Conservation (phyloP, 2,113 vertebrate species). For the Trogon melanurus region DNA sequence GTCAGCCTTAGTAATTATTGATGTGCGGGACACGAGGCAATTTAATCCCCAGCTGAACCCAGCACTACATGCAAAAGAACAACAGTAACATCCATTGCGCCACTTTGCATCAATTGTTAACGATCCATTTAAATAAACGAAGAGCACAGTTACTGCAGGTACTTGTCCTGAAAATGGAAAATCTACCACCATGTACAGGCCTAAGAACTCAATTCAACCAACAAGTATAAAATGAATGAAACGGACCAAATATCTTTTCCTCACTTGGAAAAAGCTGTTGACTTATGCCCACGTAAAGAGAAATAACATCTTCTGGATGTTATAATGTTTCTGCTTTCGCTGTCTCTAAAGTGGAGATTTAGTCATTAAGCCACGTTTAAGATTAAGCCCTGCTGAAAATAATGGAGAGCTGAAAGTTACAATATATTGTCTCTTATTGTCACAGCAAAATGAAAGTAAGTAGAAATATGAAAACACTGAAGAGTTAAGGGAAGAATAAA, state of each 20-base stretch:
- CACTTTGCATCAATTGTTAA: constrained; percentile 25
- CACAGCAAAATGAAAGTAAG: neutral
- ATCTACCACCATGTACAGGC: neutral
- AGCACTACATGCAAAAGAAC: constrained; percentile 28
- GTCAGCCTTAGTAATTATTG: constrained; percentile 58
- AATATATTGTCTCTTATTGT: neutral
- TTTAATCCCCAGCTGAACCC: constrained; percentile 62
- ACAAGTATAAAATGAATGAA: neutral
- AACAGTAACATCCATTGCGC: neutral
- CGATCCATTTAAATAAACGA: constrained; percentile 32
- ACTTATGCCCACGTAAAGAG: neutral
- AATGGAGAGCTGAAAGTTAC: neutral
- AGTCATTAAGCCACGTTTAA: neutral
- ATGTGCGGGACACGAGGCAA: constrained; percentile 27
- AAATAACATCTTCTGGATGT: neutral
- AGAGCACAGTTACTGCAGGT: neutral
- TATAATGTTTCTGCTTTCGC: neutral
- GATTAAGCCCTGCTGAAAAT: neutral
- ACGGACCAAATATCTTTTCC: neutral
- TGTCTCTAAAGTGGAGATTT: neutral
- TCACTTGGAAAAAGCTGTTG: neutral
- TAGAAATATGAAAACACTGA: neutral
- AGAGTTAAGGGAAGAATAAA: neutral
- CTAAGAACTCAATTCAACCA: neutral
- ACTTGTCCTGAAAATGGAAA: neutral